Percentiles rank a stretch among this genome's conserved stretches.
Conservation (phyloP, 2,888 invertebrate species). For the Phanerotoma sp. region DNA sequence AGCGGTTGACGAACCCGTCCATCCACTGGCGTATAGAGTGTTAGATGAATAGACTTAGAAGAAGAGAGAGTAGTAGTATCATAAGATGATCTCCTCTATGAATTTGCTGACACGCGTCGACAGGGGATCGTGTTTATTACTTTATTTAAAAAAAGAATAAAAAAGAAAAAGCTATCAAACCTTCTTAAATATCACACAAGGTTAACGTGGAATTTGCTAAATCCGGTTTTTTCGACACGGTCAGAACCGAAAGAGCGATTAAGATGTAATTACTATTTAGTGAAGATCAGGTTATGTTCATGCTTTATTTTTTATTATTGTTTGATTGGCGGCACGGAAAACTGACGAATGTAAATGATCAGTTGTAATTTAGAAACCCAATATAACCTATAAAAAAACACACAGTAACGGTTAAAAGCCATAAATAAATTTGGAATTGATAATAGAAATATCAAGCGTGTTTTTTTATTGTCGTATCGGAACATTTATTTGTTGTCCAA, state of each 20-base stretch:
- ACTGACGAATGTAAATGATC: not conserved
- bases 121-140: not conserved
- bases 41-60: conserved; percentile 1
- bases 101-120: not conserved
- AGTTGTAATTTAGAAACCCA: not conserved
- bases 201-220: not conserved
- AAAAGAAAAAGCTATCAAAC: not conserved
- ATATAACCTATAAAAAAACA: not conserved
- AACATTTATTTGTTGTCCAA: too few relatives aligned
- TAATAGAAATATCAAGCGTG: not conserved
- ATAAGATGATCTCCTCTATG: not conserved
- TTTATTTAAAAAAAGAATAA: not conserved
- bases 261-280: not conserved
- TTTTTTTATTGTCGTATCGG: too few relatives aligned
- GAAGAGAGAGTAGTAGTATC: too few relatives aligned
- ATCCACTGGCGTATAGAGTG: not conserved
- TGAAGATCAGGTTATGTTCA: not conserved
- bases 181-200: not conserved
- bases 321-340: not conserved
- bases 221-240: not conserved
- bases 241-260: not conserved
- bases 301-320: too few relatives aligned
- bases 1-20: conserved; percentile 15
- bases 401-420: not conserved
- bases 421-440: not conserved